A percentile compares a stretch with the other conserved stretches of the same genome.
Evolutionary conservation across 2,113 vertebrate species (phyloP).

Genomic region (Varanus komodoensis): DNA sequence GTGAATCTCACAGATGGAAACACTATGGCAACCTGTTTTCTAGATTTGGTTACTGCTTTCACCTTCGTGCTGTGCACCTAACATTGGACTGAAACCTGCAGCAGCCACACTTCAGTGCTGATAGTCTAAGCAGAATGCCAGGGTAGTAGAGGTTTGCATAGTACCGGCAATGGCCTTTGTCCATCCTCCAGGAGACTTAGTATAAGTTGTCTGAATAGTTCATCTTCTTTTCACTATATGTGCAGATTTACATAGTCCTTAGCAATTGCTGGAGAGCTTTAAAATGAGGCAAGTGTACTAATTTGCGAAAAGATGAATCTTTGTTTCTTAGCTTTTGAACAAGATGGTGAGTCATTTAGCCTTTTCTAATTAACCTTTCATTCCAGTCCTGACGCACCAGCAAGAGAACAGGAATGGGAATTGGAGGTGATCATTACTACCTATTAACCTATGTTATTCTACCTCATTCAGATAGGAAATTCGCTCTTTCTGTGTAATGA

Average conservation of each 20-base stretch:
- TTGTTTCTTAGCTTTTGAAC: neutral
- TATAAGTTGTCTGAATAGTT: neutral
- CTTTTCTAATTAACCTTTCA: neutral
- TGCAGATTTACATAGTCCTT: neutral
- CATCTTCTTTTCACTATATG: neutral
- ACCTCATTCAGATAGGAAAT: conserved; percentile 30
- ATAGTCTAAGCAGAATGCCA: neutral
- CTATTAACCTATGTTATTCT: conserved; percentile 6
- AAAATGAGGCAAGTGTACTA: neutral
- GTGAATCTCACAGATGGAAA: neutral
- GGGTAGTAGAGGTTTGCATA: neutral
- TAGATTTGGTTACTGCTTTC: neutral
- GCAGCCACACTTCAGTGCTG: neutral
- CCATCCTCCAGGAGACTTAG: neutral
- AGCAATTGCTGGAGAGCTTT: neutral
- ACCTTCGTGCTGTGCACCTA: neutral
- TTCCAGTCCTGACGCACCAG: neutral
- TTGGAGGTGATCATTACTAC: conserved; percentile 21
- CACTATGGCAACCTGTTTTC: neutral
- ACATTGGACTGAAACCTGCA: neutral
- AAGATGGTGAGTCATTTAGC: conserved; percentile 32
- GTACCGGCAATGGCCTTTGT: neutral
- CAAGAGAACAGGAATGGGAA: neutral
- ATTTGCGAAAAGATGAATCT: neutral
- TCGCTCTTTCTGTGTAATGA: conserved; percentile 27